phyloP scores from a whole-genome alignment of 2,113 vertebrate genomes.

The Acrocephalus kingi region DNA sequence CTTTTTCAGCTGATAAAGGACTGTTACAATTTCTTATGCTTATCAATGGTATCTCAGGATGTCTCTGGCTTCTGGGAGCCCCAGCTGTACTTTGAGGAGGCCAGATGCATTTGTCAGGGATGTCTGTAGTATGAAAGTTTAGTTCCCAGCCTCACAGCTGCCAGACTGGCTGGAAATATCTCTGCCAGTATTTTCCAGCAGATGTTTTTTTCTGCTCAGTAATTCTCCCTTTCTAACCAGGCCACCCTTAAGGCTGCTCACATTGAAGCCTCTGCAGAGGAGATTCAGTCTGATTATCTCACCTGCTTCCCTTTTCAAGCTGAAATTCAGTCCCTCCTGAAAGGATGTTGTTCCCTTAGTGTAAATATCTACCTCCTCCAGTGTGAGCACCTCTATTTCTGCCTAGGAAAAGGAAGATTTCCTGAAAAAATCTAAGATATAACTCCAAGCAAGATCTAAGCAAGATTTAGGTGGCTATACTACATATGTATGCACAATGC shows the following conservation, averaged over 20 bases:
- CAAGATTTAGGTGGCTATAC: not conserved
- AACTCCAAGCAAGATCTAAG: not conserved
- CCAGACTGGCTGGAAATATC: not conserved
- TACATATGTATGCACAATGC: not conserved
- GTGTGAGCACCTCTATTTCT: not conserved
- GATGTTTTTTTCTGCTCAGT: not conserved
- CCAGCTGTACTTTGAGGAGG: not conserved
- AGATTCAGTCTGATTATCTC: not conserved
- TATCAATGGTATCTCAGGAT: fast-evolving
- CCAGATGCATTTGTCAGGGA: not conserved
- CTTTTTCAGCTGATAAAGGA: not conserved
- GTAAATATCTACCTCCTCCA: not conserved
- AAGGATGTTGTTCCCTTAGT: not conserved
- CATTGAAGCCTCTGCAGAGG: not conserved
- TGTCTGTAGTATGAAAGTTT: not conserved
- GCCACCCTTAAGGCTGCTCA: not conserved
- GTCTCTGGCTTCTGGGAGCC: not conserved
- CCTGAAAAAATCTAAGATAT: not conserved
- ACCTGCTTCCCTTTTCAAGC: not conserved
- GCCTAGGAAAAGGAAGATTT: not conserved
- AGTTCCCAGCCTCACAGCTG: not conserved
- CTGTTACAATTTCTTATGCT: not conserved
- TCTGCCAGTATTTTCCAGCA: not conserved
- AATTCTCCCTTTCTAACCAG: not conserved
- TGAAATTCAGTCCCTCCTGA: not conserved